Evolutionary conservation across 2,113 vertebrate species (phyloP).

Genomic region (Arvicanthis niloticus): DNA sequence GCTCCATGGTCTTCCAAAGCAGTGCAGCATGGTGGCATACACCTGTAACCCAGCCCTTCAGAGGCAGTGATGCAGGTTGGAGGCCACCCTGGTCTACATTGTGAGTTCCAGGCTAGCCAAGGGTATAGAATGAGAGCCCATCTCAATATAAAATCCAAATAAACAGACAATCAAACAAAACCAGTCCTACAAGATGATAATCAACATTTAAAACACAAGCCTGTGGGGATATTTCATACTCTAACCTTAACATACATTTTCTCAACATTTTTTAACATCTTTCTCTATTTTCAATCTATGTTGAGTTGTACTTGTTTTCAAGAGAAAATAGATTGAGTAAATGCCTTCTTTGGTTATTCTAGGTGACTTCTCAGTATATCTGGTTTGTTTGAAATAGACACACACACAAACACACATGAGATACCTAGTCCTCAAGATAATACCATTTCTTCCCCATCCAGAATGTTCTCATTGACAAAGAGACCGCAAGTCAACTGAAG

Average conservation of each 20-base stretch:
- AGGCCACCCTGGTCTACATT: not conserved
- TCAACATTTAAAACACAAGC: not conserved
- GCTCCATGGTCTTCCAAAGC: not conserved
- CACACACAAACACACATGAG: not conserved
- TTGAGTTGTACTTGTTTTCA: constrained; percentile 19
- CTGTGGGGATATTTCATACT: not conserved
- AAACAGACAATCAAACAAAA: not conserved
- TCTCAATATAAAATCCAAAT: not conserved
- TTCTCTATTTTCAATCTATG: not conserved
- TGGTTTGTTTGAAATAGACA: not conserved
- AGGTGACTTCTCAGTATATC: constrained; percentile 36
- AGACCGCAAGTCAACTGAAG: constrained; percentile 88
- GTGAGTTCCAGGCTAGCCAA: not conserved
- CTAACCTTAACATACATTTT: not conserved
- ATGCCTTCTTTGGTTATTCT: not conserved
- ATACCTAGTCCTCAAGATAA: constrained; percentile 13
- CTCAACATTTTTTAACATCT: constrained; percentile 27
- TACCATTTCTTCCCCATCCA: constrained; percentile 71
- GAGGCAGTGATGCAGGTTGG: not conserved
- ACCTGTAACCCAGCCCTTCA: not conserved
- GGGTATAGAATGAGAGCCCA: not conserved
- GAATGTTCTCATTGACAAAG: constrained; percentile 93
- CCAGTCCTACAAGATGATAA: not conserved
- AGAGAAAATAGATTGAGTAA: not conserved
- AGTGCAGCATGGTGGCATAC: not conserved